Base-by-base conservation (phyloP, 1,140 invertebrate genomes). In the Epicauta chinensis region DNA sequence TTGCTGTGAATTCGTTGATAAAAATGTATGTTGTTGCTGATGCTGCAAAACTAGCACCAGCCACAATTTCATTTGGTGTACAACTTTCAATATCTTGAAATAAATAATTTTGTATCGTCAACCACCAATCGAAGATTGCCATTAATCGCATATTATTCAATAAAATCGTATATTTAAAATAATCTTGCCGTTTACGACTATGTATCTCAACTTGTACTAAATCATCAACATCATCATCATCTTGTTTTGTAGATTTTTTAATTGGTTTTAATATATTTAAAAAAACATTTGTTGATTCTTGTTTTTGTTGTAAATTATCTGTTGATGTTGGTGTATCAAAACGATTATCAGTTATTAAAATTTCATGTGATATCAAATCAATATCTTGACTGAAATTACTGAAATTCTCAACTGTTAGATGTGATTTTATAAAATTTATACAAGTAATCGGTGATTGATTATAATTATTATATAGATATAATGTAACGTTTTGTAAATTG, bases 61-160 rank as follows among this genome's bases (percentile, higher is more conserved):
- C 13, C 10, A 53, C 48, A 9, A 61, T 50, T 11, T 5, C 11
- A 7, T 5, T 7, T 7, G 7, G 7, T 23, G 23, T 3, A 23
- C 4, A 5, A 17, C 64, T 59, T 2, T 65, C 60, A n/a, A 67
- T 61, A 45, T 70, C 58, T 60, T 69, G 67, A 51, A 74, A 69
- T 13, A 98, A 75, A 70, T 95, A 98, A 59, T 92, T 83, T 59
- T 81, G 81, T 0, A 91, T 79, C 9, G 83, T 80, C 65, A 93
- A 83, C 81, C 95, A 87, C 90, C 94, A 98, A 70, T 97, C 93
- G 59, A 97, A 75, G 39, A 97, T 86, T 0, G 90, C 87, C 78
- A 97, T 93, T 3, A 98, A 71, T 40, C 94, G 77, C 91, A 98
- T 96, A 66, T 96, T 95, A 68, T 97, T 96, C 2, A 98, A 74